Evolutionary conservation across 2,888 invertebrate species (phyloP).

Genomic region (Leptopterna dolabrata): DNA sequence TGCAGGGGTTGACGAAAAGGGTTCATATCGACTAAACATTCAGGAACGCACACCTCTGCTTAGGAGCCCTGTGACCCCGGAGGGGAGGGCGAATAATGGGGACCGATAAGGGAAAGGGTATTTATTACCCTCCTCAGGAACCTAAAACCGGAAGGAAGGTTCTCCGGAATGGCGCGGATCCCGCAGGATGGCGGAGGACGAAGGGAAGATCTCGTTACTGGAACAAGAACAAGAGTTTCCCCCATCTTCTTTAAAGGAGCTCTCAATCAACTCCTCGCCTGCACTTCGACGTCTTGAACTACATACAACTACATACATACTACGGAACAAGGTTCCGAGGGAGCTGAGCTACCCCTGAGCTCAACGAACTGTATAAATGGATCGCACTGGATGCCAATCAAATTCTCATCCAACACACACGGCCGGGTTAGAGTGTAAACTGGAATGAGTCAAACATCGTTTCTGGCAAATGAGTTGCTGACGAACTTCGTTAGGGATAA

Average conservation of each 20-base stretch:
- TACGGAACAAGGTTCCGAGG: background rate
- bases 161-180: background rate
- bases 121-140: constrained; percentile 4
- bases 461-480: too few relatives aligned
- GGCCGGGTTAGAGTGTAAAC: too few relatives aligned
- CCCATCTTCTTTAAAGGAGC: background rate
- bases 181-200: background rate
- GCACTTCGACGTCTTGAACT: background rate
- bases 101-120: constrained; percentile 39
- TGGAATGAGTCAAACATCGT: too few relatives aligned
- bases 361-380: background rate
- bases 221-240: background rate
- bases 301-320: background rate
- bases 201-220: constrained; percentile 12
- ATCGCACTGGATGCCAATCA: background rate
- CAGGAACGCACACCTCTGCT: background rate
- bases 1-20: background rate
- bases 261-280: constrained; percentile 15
- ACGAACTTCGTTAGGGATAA: too few relatives aligned
- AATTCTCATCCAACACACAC: background rate
- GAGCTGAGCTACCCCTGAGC: background rate
- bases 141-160: background rate
- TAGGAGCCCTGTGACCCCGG: background rate
- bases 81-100: constrained; percentile 3
- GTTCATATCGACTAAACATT: constrained; percentile 32